Evolutionary conservation across 1,140 invertebrate genomes (phyloP).

Genomic region (Drosophila murphyi): DNA sequence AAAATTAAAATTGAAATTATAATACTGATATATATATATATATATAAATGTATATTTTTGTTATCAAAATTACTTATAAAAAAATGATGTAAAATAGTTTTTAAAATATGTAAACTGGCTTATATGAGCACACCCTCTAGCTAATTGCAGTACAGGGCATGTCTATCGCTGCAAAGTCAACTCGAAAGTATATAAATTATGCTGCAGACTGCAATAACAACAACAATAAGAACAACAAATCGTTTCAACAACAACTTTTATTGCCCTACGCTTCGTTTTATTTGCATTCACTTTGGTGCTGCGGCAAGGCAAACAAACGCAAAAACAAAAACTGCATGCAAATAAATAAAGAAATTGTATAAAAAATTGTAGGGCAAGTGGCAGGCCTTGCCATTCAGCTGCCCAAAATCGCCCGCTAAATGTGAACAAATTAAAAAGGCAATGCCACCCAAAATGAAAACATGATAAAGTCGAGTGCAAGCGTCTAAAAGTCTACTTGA

Average conservation of each 20-base stretch:
- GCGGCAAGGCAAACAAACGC: constrained; percentile 28
- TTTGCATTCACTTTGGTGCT: constrained; percentile 68
- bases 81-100: not conserved
- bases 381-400: constrained; percentile 3
- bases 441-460: constrained; percentile 65
- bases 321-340: constrained; percentile 29
- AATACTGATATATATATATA: not conserved
- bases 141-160: constrained; percentile 7
- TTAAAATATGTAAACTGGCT: not conserved
- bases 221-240: constrained; percentile 36
- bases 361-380: constrained; percentile 48
- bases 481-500: constrained; percentile 12
- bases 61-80: not conserved
- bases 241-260: constrained; percentile 58
- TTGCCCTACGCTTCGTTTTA: constrained; percentile 61
- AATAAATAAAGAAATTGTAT: constrained; percentile 33
- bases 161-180: constrained; percentile 45
- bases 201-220: constrained; percentile 45
- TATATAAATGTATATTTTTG: too few relatives aligned
- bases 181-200: constrained; percentile 72
- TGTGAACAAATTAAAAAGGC: constrained; percentile 70
- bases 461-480: constrained; percentile 60
- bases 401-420: constrained; percentile 26
- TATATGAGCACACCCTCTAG: not conserved
- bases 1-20: too few relatives aligned